Evolutionary conservation across 92 coral and sea anemone species (phyloP).

Genomic region (Desmophyllum pertusum): DNA sequence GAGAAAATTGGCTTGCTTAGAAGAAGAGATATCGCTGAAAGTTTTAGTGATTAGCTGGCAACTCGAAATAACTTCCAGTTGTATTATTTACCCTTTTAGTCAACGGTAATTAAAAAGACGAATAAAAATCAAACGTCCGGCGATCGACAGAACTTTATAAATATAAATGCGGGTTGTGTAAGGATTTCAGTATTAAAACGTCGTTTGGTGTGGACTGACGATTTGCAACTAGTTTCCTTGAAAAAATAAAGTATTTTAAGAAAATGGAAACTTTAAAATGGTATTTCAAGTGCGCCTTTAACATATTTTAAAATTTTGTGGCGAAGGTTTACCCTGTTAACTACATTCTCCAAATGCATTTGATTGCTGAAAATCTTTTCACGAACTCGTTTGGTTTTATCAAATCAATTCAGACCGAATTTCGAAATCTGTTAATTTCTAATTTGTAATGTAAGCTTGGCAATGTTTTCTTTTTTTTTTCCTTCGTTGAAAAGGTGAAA

Average conservation of each 20-base stretch:
- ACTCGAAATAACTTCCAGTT: conserved; percentile 6
- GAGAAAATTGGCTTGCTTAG: conserved; percentile 49
- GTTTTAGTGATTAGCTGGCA: conserved; percentile 14
- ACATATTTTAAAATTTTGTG: not conserved
- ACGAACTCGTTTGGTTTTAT: no score
- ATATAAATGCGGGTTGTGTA: no score
- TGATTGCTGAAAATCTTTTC: not conserved
- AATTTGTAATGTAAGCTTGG: not conserved
- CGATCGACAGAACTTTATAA: no score
- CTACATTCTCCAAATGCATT: no score
- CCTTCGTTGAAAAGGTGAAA: not conserved
- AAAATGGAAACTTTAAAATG: not conserved
- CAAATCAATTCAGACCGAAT: not conserved
- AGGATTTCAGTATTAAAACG: not conserved
- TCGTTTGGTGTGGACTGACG: not conserved
- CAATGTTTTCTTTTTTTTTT: not conserved
- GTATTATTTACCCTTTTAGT: conserved; percentile 9
- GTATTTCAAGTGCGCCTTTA: not conserved
- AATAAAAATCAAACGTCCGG: not conserved
- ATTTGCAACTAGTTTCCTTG: not conserved
- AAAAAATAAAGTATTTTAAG: not conserved
- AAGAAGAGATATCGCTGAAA: conserved; percentile 12
- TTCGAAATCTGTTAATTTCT: not conserved
- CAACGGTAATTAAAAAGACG: conserved; percentile 10
- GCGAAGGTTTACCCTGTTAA: not conserved